Evolutionary conservation across 2,113 vertebrate genomes (phyloP), one percentile per base, ranked within the genome.

Genomic region (Mormyrus lacerda): DNA sequence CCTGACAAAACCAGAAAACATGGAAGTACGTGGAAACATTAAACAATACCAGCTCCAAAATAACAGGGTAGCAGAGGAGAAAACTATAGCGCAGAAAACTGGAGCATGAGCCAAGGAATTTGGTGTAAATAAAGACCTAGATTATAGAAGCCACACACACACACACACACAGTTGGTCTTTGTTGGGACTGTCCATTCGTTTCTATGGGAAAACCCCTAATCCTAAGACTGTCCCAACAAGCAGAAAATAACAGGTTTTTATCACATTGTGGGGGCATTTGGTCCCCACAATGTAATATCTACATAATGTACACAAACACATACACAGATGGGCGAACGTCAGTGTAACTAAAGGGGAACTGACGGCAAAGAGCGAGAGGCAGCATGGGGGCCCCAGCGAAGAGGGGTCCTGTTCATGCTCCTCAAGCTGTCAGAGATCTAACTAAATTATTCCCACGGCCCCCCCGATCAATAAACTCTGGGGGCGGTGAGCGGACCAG

Each of bases 1-100:
- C 88, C 82, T 85, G 88, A 85, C 88, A 47, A 48, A 65, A 82
- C 39, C 79, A 27, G 82, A 89, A 61, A 55, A 85, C 39, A 27
- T 89, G 82, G 58, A 89, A 89, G 27, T 69, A 47, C 55, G 58
- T 27, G 83, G 42, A 89, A 39, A 87, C 58, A 31, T n/a, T 61
- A 82, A 84, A 89, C 89, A 89, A 87, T 89, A 83, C 84, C 50
- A 44, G 47, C 13, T 84, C 58, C 83, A 87, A 89, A 87, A 89
- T 86, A 89, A 86, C 83, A 50, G 89, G 83, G 82, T 86, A 86
- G 24, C 83, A 47, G 17, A 45, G 84, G 89, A 45, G 84, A 84
- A 89, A 89, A 31, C 61, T 51, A 76, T 27, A 76, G 39, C 58
- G 2, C 17, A 48, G 31, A 76, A 82, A 79, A 82, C 3, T 4